Evolutionary conservation across 2,113 vertebrate species (phyloP), one percentile per base, ranked within the genome.

Genomic region (Ursus arctos): DNA sequence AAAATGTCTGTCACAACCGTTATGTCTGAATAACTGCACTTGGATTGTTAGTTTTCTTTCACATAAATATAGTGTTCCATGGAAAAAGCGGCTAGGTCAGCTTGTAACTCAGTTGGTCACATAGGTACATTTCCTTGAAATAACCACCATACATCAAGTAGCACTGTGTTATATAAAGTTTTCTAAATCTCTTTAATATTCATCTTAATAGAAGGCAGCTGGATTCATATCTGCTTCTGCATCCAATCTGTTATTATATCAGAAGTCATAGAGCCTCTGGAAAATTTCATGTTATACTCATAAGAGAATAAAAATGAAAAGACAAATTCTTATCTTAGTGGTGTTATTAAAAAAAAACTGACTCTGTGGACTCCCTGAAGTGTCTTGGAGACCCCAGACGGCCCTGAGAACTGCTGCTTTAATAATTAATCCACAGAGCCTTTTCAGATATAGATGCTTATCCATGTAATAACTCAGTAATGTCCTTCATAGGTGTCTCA

Each of bases 41-140:
- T 82, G 57, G 31, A 43, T 86, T 53, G 63, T 74, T 80, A 69
- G 36, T 95, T 94, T 89, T 95, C 69, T 97, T 80, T 80, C 80
- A 57, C 24, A 15, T 63, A 71, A 65, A 84, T 55, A 74, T 1
- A 26, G 26, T 93, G 47, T 88, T 49, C 31, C 15, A 19, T 96
- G 47, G n/a, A 40, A 65, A 84, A 82, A 88, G 74, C 18, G 55
- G 26, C 26, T 63, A 40, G 36, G n/a, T 93, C n/a, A 79, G 4
- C 33, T 72, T 94, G 33, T 51, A 91, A 36, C 12, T 76, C 9
- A 49, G 3, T 43, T 43, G 43, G 43, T 67, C 59, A 2, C 51
- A 31, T 49, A 85, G 57, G 19, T 85, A 5, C 28, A 81, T 81
- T 92, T 92, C 14, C 53, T 81, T 59, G 21, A 90, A 26, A 43